Conservation (phyloP, 2,113 vertebrate genomes). For the Phylloscopus whistleri region DNA sequence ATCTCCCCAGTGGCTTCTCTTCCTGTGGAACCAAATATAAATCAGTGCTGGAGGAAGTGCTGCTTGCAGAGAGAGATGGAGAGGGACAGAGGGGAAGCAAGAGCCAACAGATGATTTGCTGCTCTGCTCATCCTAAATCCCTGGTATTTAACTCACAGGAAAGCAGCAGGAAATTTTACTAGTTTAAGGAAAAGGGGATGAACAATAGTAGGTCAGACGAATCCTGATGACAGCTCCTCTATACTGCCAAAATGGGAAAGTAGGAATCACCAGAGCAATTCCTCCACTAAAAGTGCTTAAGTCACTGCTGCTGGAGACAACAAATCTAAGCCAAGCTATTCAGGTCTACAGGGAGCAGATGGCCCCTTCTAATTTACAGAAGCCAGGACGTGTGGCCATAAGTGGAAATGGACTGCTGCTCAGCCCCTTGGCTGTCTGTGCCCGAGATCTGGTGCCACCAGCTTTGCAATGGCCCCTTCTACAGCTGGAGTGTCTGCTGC, state of each 20-base stretch:
- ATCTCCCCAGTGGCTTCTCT: not conserved
- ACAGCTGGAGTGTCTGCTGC: not conserved
- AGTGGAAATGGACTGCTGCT: not conserved
- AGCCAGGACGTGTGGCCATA: not conserved
- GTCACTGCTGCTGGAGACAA: not conserved
- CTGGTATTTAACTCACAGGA: conserved; percentile 45
- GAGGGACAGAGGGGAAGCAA: not conserved
- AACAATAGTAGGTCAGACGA: conserved; percentile 6
- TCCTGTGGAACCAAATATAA: conserved; percentile 41
- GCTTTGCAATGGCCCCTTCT: not conserved
- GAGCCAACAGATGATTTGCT: conserved; percentile 54
- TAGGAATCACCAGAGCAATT: not conserved
- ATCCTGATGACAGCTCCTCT: conserved; percentile 30
- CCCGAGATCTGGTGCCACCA: not conserved
- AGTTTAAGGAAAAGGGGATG: not conserved
- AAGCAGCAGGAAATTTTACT: conserved; percentile 42
- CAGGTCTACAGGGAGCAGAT: not conserved
- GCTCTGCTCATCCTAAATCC: conserved; percentile 58
- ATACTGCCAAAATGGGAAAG: not conserved
- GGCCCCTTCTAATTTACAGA: not conserved
- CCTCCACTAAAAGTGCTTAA: not conserved
- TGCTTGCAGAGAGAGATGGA: not conserved
- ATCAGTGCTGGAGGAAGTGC: conserved; percentile 43
- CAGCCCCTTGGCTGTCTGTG: not conserved
- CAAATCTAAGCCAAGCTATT: not conserved